Conservation (phyloP, 2,797 vertebrate genomes). For the Peromyscus melanophrys region DNA sequence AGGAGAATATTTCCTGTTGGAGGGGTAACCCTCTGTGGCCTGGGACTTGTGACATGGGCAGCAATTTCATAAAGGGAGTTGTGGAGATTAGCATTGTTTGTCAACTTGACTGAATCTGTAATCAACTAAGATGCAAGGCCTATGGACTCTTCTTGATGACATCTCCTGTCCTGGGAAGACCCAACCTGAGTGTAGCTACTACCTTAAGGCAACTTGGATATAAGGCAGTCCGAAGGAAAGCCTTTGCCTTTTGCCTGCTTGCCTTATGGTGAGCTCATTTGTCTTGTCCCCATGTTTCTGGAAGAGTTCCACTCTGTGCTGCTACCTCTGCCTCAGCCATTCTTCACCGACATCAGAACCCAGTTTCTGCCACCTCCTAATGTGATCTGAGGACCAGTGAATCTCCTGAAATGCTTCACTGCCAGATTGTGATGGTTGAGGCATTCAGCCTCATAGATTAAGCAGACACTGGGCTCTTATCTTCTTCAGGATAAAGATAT, state of each 20-base stretch:
- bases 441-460: background rate
- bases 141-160: background rate
- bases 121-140: background rate
- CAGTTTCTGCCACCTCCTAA: background rate
- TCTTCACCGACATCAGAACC: background rate
- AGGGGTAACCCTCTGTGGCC: background rate
- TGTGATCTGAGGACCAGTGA: background rate
- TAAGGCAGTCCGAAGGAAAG: background rate
- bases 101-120: background rate
- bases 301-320: background rate
- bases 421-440: background rate
- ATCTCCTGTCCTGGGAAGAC: background rate
- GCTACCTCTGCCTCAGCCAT: background rate
- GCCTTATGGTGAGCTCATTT: background rate
- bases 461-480: background rate
- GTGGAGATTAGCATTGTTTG: background rate
- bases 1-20: background rate
- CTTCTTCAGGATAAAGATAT: background rate
- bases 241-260: background rate
- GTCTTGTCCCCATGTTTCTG: background rate
- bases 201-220: too few species aligned
- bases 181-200: background rate
- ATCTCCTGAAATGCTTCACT: background rate
- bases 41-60: background rate
- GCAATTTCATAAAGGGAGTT: background rate